Percentiles rank a stretch among this genome's conserved stretches.
Evolutionary conservation across 2,797 vertebrate species (phyloP).

Genomic region (Poecilia wingei): DNA sequence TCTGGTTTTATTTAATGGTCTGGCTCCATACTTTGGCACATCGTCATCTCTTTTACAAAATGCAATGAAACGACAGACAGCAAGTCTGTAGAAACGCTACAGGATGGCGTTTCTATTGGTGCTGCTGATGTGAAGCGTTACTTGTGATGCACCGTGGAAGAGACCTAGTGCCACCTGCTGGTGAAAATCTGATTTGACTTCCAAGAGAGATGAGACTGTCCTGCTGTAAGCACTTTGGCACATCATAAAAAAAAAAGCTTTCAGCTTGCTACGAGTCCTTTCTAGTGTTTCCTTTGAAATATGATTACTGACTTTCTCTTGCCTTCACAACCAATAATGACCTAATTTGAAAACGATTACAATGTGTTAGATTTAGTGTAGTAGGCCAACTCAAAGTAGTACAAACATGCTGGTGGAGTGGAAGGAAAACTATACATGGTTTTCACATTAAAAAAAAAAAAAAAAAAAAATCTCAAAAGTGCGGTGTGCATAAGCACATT

Average conservation of each 20-base stretch:
- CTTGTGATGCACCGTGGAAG: constrained; percentile 22
- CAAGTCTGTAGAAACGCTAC: not conserved
- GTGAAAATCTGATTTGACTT: constrained; percentile 35
- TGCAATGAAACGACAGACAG: not conserved
- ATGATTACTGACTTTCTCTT: not conserved
- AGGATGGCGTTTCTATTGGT: not conserved
- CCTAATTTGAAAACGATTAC: not conserved
- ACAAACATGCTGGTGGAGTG: not conserved
- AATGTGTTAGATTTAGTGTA: not conserved
- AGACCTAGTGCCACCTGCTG: constrained; percentile 71
- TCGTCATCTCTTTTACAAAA: constrained; percentile 7
- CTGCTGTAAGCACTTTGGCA: not conserved
- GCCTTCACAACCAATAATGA: not conserved
- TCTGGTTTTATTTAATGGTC: constrained; percentile 7
- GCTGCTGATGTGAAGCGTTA: constrained; percentile 1
- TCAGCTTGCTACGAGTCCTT: constrained; percentile 2
- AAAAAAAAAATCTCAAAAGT: not conserved
- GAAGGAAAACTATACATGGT: not conserved
- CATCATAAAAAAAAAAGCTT: constrained; percentile 9
- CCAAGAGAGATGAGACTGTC: constrained; percentile 17
- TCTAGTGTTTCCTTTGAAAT: not conserved
- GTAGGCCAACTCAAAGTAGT: not conserved
- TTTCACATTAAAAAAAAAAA: not conserved
- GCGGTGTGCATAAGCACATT: not conserved
- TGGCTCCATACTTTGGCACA: constrained; percentile 5